A percentile compares a stretch with the other conserved stretches of the same genome.
These are phyloP conservation scores for Ips nitidus DNA, from an alignment of 1,140 invertebrate genomes.

Conservation along the genomic window DNA sequence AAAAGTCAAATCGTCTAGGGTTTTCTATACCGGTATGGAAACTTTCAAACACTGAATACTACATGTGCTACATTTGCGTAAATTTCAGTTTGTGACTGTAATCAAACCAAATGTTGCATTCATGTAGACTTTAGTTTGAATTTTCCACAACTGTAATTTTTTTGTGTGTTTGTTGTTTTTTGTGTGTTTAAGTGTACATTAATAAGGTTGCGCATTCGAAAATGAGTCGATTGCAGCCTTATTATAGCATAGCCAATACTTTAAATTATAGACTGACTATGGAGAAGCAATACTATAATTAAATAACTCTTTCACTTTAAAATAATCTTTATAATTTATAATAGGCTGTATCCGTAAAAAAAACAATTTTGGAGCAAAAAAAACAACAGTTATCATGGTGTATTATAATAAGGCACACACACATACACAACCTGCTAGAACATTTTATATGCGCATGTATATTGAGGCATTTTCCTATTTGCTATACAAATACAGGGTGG, in stretches of 20 bases:
- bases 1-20: neutral
- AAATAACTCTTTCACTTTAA: neutral
- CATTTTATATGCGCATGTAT: neutral
- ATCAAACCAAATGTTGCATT: too few species aligned
- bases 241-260: neutral
- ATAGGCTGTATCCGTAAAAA: neutral
- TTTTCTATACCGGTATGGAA: neutral
- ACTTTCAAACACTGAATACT: neutral
- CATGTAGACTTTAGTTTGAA: too few species aligned
- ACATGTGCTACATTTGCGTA: neutral
- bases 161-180: too few species aligned
- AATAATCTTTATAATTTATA: neutral
- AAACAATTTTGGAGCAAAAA: neutral
- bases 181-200: too few species aligned
- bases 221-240: neutral
- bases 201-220: neutral
- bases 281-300: constrained; percentile 7
- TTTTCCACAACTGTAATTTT: too few species aligned
- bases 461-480: neutral
- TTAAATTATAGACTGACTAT: constrained; percentile 17
- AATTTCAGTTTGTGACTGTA: neutral
- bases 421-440: neutral
- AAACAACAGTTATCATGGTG: neutral
- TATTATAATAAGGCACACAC: neutral
- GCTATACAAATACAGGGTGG: too few species aligned